Evolutionary conservation across 2,888 invertebrate genomes (phyloP), one percentile per base, ranked within the genome.

Genomic region (Apamea monoglypha): DNA sequence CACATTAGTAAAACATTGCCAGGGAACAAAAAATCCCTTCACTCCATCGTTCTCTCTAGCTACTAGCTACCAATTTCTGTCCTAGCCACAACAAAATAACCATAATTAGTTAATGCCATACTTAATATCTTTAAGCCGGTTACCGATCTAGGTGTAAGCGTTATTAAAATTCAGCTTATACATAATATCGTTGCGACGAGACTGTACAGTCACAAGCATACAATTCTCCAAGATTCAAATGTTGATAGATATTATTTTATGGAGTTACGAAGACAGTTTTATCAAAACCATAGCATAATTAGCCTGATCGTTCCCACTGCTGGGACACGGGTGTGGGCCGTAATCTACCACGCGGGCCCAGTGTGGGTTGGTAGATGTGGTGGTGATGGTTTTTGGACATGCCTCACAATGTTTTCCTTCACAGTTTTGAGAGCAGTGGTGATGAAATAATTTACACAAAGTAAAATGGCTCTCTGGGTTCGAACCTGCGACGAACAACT

Each of bases 141-240:
- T 50, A 73, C 47, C 71, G 40, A 64, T 66, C 63, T 75, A 68
- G 59, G 21, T 87, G 76, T 75, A 84, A 81, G 47, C 86, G 70
- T 90, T 88, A 91, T 91, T 91, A 90, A 91, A 91, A 90, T 89
- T 87, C 83, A 83, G 87, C 86, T 91, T 88, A 89, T 21, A 53
- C 53, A 53, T 87, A 36, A 64, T 81, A 88, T 84, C 77, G 79
- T 69, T 79, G 78, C 77, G 76, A 81, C 79, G 81, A 84, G 76
- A 80, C 83, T 83, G 84, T 85, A 70, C 32, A 53, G 32, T 53
- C 16, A 32, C 32, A 5, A 25, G 14, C 69, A 7, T n/a, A 10
- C 21, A 16, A 50, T 16, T 16, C 1, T 5, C 7, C 16, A 32
- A 50, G 50, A 69, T 50, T 32, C 25, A 21, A 16, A 25, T 53